phyloP scores from a whole-genome alignment of 2,888 invertebrate genomes.

The Epinotia brunnichana region DNA sequence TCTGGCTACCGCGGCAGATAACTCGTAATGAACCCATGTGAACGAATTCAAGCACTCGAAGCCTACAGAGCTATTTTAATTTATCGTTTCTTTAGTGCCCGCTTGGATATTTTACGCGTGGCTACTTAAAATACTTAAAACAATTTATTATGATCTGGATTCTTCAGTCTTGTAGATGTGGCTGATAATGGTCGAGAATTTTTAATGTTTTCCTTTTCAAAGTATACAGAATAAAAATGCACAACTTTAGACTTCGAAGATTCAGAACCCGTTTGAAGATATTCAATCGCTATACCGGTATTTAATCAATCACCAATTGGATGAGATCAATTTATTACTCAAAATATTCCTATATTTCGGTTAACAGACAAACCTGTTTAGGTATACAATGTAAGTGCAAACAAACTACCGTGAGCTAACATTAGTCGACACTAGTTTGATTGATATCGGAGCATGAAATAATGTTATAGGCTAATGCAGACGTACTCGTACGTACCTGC shows the following conservation, averaged over 20 bases:
- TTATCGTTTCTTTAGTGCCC: conserved; percentile 60
- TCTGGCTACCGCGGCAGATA: conserved; percentile 55
- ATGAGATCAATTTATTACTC: background rate
- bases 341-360: background rate
- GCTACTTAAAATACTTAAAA: conserved; percentile 50
- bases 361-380: conserved; percentile 33
- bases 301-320: background rate
- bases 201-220: background rate
- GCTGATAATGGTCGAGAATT: background rate
- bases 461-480: conserved; percentile 46
- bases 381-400: conserved; percentile 34
- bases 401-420: conserved; percentile 27
- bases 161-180: conserved; percentile 9
- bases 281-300: background rate
- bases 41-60: conserved; percentile 61
- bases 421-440: conserved; percentile 30
- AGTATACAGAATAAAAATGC: background rate
- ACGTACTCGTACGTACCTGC: too few species aligned
- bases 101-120: conserved; percentile 61
- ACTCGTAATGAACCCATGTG: conserved; percentile 56
- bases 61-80: conserved; percentile 65
- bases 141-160: conserved; percentile 30
- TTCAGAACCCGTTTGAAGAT: background rate
- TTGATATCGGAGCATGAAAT: conserved; percentile 48
- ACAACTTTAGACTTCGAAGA: background rate